These are phyloP conservation scores for Scaptodrosophila latifasciaeformis DNA, from an alignment of 2,888 invertebrate species.

Conservation along the genomic window DNA sequence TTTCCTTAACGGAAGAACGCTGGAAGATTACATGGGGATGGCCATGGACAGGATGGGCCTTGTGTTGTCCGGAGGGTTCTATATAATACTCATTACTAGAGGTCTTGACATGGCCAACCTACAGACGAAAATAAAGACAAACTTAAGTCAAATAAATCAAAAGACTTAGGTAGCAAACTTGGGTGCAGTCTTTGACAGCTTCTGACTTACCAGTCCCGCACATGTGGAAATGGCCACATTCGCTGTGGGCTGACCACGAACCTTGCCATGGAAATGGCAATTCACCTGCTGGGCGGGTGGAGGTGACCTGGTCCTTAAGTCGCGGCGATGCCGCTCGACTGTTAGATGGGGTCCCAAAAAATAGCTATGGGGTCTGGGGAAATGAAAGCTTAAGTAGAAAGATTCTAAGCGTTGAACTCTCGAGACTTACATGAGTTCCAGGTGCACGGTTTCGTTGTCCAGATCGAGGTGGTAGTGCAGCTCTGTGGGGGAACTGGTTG, in stretches of 20 bases:
- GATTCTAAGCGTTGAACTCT: not conserved
- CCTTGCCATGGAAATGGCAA: slow-evolving; percentile 87
- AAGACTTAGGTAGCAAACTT: not conserved
- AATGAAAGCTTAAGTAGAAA: slow-evolving; percentile 12
- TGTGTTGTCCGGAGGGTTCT: slow-evolving; percentile 80
- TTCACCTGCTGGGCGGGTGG: slow-evolving; percentile 74
- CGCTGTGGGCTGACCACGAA: slow-evolving; percentile 82
- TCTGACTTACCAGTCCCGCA: slow-evolving; percentile 85
- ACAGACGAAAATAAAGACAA: slow-evolving; percentile 33
- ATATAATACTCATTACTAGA: slow-evolving; percentile 83
- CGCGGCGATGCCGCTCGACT: slow-evolving; percentile 81
- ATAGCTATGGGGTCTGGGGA: slow-evolving; percentile 79
- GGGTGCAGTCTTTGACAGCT: not conserved
- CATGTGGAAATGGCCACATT: slow-evolving; percentile 87
- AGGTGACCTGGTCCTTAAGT: slow-evolving; percentile 76
- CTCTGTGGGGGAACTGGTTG: slow-evolving; percentile 18
- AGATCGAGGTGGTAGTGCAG: slow-evolving; percentile 48
- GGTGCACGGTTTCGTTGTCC: slow-evolving; percentile 70
- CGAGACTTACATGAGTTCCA: slow-evolving; percentile 73
- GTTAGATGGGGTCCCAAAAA: slow-evolving; percentile 83
- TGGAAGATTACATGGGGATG: slow-evolving; percentile 83
- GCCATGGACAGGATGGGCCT: slow-evolving; percentile 70
- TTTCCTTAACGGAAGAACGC: slow-evolving; percentile 79
- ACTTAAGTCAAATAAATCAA: slow-evolving; percentile 5
- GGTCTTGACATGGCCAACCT: slow-evolving; percentile 83